A percentile compares a stretch with the other conserved stretches of the same genome.
Evolutionary conservation across 2,797 vertebrate species (phyloP).

Genomic region (Acipenser transmontanus): DNA sequence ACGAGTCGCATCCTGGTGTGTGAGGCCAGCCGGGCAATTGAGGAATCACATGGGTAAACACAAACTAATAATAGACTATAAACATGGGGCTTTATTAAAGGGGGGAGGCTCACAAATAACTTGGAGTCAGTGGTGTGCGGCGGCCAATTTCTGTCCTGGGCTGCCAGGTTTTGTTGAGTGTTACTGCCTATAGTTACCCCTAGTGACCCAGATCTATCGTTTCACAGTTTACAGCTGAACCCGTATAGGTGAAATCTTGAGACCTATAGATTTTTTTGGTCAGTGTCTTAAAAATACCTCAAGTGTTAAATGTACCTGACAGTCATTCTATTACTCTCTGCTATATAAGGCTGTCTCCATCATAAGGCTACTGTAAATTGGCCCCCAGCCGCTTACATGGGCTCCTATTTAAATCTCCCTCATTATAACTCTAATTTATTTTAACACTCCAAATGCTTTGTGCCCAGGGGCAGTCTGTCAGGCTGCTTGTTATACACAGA

Average conservation of each 20-base stretch:
- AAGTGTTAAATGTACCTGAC: conserved; percentile 13
- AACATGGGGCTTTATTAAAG: conserved; percentile 27
- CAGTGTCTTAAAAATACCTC: conserved; percentile 14
- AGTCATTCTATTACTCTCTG: conserved; percentile 27
- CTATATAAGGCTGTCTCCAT: conserved; percentile 17
- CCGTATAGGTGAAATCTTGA: neutral
- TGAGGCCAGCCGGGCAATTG: neutral
- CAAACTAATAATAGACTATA: conserved; percentile 26
- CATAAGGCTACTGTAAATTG: conserved; percentile 3
- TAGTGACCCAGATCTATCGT: conserved; percentile 10
- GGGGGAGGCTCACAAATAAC: conserved; percentile 18
- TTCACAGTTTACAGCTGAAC: conserved; percentile 7
- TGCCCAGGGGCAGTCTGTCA: neutral
- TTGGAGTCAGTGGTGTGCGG: conserved; percentile 5
- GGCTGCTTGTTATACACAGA: neutral
- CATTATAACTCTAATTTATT: conserved; percentile 18
- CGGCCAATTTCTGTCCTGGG: conserved; percentile 12
- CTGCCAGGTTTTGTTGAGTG: conserved; percentile 13
- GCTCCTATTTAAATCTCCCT: conserved; percentile 25
- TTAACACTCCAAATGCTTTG: conserved; percentile 17
- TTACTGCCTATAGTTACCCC: conserved; percentile 11
- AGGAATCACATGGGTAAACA: conserved; percentile 22
- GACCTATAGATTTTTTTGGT: conserved; percentile 7
- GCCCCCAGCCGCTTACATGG: conserved; percentile 12
- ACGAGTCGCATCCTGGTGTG: conserved; percentile 10